Percentiles rank a stretch among this genome's conserved stretches.
phyloP scores from a whole-genome alignment of 2,113 vertebrate genomes.

The Thryonomys swinderianus region DNA sequence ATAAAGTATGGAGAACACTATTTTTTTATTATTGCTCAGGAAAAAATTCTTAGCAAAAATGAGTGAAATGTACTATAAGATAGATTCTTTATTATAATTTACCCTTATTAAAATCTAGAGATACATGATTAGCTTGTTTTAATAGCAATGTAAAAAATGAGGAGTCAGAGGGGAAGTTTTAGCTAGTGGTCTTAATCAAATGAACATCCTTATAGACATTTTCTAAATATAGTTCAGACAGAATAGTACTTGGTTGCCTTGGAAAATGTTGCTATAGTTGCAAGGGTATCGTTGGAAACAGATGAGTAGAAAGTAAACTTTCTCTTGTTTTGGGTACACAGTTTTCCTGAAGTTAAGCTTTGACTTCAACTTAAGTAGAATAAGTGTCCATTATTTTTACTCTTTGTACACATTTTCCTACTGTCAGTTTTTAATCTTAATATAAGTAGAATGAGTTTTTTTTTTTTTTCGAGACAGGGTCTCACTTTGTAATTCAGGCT shows the following conservation, averaged over 20 bases:
- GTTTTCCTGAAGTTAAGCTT: slow-evolving; percentile 63
- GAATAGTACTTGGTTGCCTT: slow-evolving; percentile 86
- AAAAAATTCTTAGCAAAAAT: slow-evolving; percentile 35
- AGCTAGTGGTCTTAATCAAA: slow-evolving; percentile 82
- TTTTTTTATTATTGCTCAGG: slow-evolving; percentile 54
- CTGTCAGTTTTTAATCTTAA: slow-evolving; percentile 41
- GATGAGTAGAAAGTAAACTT: slow-evolving; percentile 82
- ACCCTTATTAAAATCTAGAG: slow-evolving; percentile 62
- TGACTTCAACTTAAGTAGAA: slow-evolving; percentile 44
- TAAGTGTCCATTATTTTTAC: slow-evolving; percentile 52
- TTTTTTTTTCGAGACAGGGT: too few relatives aligned
- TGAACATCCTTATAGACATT: slow-evolving; percentile 80
- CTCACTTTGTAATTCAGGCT: too few relatives aligned
- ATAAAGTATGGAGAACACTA: slow-evolving; percentile 48
- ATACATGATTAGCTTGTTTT: slow-evolving; percentile 64
- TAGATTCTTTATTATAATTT: slow-evolving; percentile 60
- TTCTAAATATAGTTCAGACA: slow-evolving; percentile 86
- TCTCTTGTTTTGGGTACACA: slow-evolving; percentile 58
- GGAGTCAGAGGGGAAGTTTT: slow-evolving; percentile 72
- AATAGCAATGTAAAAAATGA: slow-evolving; percentile 36
- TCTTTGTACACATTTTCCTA: slow-evolving; percentile 64
- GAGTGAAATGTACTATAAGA: slow-evolving; percentile 71
- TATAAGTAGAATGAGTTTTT: not conserved
- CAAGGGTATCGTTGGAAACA: slow-evolving; percentile 84
- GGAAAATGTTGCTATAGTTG: slow-evolving; percentile 90